Percentiles rank a stretch among this genome's conserved stretches.
Conservation (phyloP, 2,888 invertebrate genomes). For the Hydriomena furcata region DNA sequence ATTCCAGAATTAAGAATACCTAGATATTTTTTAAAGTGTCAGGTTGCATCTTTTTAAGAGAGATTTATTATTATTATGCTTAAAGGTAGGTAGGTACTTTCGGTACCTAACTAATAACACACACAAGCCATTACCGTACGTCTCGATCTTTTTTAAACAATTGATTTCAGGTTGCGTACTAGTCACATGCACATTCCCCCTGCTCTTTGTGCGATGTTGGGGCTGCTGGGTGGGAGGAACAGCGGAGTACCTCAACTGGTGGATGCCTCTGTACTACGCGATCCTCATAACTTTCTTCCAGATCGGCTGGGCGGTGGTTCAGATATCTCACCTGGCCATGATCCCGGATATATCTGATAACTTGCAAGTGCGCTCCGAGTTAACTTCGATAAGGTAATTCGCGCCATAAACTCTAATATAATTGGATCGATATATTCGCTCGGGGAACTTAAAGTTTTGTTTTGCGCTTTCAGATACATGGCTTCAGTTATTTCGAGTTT, state of each 20-base stretch:
- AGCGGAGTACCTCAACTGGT: constrained; percentile 68
- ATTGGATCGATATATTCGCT: no score
- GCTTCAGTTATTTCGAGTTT: constrained; percentile 94
- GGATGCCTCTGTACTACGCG: constrained; percentile 83
- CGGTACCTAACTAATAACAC: no score
- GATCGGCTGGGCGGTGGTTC: constrained; percentile 96
- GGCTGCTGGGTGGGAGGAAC: constrained; percentile 72
- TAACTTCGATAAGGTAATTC: constrained; percentile 91
- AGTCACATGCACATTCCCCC: constrained; percentile 89
- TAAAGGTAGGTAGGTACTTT: no score
- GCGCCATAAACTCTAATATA: no score
- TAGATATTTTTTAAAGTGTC: no score
- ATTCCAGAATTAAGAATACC: no score
- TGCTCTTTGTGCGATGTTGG: constrained; percentile 89
- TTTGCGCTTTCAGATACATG: constrained; percentile 91
- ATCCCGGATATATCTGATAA: constrained; percentile 91
- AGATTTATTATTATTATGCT: no score
- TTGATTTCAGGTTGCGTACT: constrained; percentile 83
- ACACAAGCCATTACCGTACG: no score
- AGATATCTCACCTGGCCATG: constrained; percentile 96
- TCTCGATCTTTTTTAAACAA: no score
- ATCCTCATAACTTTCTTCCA: constrained; percentile 90
- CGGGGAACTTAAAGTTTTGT: no score
- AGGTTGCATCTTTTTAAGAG: no score
- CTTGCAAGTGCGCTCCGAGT: constrained; percentile 87